Base-by-base conservation (phyloP, 2,888 invertebrate genomes). In the Hemicrepidius hirtus region DNA sequence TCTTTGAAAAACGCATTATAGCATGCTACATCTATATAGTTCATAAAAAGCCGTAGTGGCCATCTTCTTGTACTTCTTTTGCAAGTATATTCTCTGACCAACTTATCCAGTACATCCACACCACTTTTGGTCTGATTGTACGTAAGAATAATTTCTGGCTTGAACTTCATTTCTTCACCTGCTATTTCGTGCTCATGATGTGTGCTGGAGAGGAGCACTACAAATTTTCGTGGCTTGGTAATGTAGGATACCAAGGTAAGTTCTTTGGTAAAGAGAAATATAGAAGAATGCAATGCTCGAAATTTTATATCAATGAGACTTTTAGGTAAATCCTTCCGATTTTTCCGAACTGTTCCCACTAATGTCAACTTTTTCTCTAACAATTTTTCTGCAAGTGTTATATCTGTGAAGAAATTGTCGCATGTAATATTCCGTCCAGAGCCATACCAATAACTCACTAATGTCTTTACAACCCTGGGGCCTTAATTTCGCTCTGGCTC, bases 1-100 rank as follows among this genome's bases (percentile, higher is more conserved):
- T n/a, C n/a, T n/a, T n/a, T n/a, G n/a, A n/a, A n/a, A 50, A 50
- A 50, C 3, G 50, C 50, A 50, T 50, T 50, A 12, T 50, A 50
- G 28, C 50, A 50, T 1, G 50, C 50, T 1, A 50, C n/a, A 18
- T 50, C 50, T 2, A 50, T 1, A 2, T n/a, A 50, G n/a, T 50
- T 50, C 4, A 50, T 1, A 21, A 50, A 50, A 4, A 50, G 7
- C 5, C 50, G 50, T 3, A 50, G 2, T 13, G 50, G 50, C 50
- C 50, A 50, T 50, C 50, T 50, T 9, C 50, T 50, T 1, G 50
- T 50, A 6, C 18, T 3, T 9, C 50, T 50, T 10, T 50, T 50
- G 21, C 21, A 50, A 5, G 50, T n/a, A 18, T 50, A 50, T 50
- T 50, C 21, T 13, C 50, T 12, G 1, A 50, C 50, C 5, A 50